These are phyloP conservation scores for Agrochola circellaris DNA, from an alignment of 2,888 invertebrate species.

Conservation along the genomic window DNA sequence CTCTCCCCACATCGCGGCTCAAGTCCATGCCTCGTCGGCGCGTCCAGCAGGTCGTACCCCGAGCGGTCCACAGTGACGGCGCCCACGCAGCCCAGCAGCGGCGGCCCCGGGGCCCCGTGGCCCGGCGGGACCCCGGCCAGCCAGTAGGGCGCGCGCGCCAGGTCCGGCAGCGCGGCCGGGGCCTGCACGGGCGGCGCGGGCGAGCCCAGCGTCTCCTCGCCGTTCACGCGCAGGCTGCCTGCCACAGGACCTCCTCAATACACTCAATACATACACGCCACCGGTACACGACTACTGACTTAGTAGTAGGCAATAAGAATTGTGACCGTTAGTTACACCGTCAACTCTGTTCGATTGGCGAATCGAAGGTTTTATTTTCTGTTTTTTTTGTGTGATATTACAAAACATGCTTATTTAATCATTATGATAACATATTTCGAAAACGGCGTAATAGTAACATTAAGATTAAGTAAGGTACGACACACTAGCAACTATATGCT, in stretches of 20 bases:
- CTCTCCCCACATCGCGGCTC: slow-evolving; percentile 93
- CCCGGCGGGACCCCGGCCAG: slow-evolving; percentile 97
- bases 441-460: too few relatives aligned
- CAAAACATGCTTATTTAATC: too few relatives aligned
- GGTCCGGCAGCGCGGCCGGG: slow-evolving; percentile 92
- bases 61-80: slow-evolving; percentile 93
- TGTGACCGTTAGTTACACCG: not conserved
- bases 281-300: not conserved
- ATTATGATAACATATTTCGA: too few relatives aligned
- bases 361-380: too few relatives aligned
- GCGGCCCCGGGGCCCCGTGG: slow-evolving; percentile 59
- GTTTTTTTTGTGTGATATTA: too few relatives aligned
- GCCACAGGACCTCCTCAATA: slow-evolving; percentile 75
- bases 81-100: slow-evolving; percentile 95
- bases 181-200: slow-evolving; percentile 92
- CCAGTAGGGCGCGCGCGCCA: slow-evolving; percentile 93
- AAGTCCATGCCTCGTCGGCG: slow-evolving; percentile 93
- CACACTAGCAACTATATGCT: not conserved
- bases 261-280: slow-evolving; percentile 36
- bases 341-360: not conserved
- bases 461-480: not conserved
- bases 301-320: not conserved
- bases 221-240: slow-evolving; percentile 93
- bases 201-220: slow-evolving; percentile 92
- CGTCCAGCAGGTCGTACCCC: slow-evolving; percentile 93